Conservation (phyloP, 2,888 invertebrate genomes). For the Epinotia brunnichana region DNA sequence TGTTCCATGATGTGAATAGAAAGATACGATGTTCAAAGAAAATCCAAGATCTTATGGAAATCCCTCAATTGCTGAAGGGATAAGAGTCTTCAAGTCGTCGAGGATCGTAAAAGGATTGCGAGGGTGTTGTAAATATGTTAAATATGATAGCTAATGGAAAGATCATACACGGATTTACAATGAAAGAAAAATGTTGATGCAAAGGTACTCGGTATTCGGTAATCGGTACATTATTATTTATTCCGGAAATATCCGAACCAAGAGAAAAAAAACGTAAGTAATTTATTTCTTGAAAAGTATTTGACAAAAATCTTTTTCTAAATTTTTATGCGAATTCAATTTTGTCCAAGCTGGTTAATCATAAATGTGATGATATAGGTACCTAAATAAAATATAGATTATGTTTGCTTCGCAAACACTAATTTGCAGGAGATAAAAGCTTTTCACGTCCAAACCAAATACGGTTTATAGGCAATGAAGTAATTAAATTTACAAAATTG, state of each 20-base stretch:
- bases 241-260: too few species aligned
- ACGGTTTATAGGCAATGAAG: neutral
- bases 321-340: too few species aligned
- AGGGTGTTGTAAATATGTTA: conserved; percentile 31
- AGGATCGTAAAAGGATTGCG: conserved; percentile 30
- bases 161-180: neutral
- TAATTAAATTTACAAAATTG: neutral
- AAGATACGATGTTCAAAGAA: conserved; percentile 14
- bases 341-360: neutral
- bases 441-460: conserved; percentile 21
- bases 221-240: too few species aligned
- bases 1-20: neutral
- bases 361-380: neutral
- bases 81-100: conserved; percentile 23
- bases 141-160: conserved; percentile 3
- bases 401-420: neutral
- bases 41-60: conserved; percentile 18
- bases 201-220: neutral
- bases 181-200: neutral
- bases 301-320: too few species aligned
- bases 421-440: conserved; percentile 26
- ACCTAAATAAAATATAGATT: neutral
- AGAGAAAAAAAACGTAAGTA: too few species aligned
- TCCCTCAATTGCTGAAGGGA: conserved; percentile 25
- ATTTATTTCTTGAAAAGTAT: too few species aligned